A percentile compares a stretch with the other conserved stretches of the same genome.
phyloP scores from a whole-genome alignment of 2,113 vertebrate species.

The Equus quagga region DNA sequence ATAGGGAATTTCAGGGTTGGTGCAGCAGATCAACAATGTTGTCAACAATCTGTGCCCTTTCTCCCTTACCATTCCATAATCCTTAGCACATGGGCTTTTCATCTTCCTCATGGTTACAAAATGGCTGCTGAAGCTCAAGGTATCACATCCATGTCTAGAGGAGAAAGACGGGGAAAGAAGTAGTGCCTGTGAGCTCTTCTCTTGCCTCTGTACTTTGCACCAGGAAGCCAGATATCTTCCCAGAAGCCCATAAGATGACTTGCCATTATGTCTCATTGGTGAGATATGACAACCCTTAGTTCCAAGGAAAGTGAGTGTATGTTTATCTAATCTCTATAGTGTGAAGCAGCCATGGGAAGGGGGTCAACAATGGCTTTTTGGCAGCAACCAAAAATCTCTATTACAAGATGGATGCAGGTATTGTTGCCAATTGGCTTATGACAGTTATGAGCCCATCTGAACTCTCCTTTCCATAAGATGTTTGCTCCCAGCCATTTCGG shows the following conservation, averaged over 20 bases:
- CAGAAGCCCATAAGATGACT: background rate
- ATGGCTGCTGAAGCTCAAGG: background rate
- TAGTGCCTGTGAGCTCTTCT: background rate
- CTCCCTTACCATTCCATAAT: background rate
- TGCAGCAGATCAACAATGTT: background rate
- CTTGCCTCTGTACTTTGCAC: background rate
- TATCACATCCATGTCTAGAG: background rate
- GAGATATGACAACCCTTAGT: background rate
- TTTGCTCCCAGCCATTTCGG: background rate
- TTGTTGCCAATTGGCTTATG: background rate
- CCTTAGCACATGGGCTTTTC: background rate
- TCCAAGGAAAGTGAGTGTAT: background rate
- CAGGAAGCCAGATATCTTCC: background rate
- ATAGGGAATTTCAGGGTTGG: background rate
- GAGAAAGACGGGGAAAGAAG: background rate
- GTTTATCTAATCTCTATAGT: background rate
- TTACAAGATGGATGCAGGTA: background rate
- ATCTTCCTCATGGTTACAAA: background rate
- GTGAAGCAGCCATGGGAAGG: background rate
- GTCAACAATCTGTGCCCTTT: background rate
- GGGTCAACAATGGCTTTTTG: background rate
- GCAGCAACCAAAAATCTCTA: background rate
- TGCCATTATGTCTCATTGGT: background rate
- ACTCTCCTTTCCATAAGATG: background rate
- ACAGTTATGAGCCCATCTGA: background rate